Evolutionary conservation across 2,113 vertebrate species (phyloP).

Genomic region (Tachycineta bicolor): DNA sequence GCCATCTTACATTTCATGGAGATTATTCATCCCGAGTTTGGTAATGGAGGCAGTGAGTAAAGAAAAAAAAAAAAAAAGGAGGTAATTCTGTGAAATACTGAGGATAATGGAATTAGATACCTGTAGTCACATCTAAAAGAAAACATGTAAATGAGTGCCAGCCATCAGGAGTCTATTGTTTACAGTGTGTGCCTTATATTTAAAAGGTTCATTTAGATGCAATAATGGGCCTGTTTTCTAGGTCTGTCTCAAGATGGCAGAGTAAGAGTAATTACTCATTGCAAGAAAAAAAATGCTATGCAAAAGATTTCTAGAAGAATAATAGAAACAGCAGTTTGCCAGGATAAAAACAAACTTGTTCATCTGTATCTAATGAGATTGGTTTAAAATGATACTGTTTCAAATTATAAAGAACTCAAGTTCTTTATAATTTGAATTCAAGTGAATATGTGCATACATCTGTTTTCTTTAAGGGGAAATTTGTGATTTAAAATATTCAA

Average conservation of each 20-base stretch:
- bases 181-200: not conserved
- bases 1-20: not conserved
- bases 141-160: conserved; percentile 17
- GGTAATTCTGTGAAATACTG: not conserved
- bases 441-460: conserved; percentile 21
- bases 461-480: conserved; percentile 57
- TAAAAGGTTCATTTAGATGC: conserved; percentile 51
- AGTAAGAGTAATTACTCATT: conserved; percentile 40
- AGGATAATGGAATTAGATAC: conserved; percentile 21
- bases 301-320: conserved; percentile 46
- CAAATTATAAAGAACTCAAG: conserved; percentile 49
- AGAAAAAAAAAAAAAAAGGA: not conserved
- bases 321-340: conserved; percentile 26
- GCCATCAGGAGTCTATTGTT: conserved; percentile 17
- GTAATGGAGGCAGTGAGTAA: not conserved
- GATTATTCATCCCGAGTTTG: not conserved
- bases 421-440: too few species aligned
- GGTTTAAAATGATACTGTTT: conserved; percentile 44
- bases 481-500: conserved; percentile 54
- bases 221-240: conserved; percentile 16
- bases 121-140: conserved; percentile 11
- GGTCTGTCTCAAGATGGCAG: conserved; percentile 54
- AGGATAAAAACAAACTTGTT: conserved; percentile 47
- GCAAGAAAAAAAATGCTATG: conserved; percentile 36
- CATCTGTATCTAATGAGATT: conserved; percentile 60